Evolutionary conservation across 2,888 invertebrate genomes (phyloP), one percentile per base, ranked within the genome.

Genomic region (Coleophora deauratella): DNA sequence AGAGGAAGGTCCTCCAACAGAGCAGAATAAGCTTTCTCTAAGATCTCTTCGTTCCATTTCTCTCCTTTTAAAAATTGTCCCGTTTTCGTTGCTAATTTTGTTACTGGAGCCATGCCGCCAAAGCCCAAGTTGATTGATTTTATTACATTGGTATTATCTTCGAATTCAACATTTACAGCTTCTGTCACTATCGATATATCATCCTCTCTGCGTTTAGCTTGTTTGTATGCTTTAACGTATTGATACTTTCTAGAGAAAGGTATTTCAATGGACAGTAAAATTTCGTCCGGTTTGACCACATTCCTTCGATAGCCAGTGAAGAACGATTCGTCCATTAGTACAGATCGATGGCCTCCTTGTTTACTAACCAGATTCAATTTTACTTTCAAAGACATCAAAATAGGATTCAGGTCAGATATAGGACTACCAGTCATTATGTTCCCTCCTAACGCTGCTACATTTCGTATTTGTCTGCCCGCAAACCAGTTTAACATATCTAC

Each of bases 351-450:
- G 7, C 90, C 90, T 33, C 71, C 78, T 49, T 80, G 52, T 55
- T 68, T 78, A 56, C 91, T 92, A 10, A 86, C 60, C 1, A 93
- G 66, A 55, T 90, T 90, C n/a, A 93, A 68, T 59, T 94, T 90
- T 34, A 95, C 90, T 56, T 94, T 89, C 11, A 92, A 89, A 0
- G 97, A 94, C 88, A 96, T 91, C 46, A 98, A 89, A 52, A 98
- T 90, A 0, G 98, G 98, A 76, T 96, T 96, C 63, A 98, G 87
- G 77, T 98, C 98, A 0, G 97, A 97, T 66, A 98, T 98, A 0
- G 98, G 98, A 78, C 97, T 97, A 13, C 95, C 95, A 0, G 97
- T 97, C 90, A 97, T 96, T 50, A 98, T 94, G 65, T 98, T 98
- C 12, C 98, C 97, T 34, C 95, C 97, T 34, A 98, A 77, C 10